Evolutionary conservation across 2,113 vertebrate species (phyloP).

Genomic region (Verasper variegatus): DNA sequence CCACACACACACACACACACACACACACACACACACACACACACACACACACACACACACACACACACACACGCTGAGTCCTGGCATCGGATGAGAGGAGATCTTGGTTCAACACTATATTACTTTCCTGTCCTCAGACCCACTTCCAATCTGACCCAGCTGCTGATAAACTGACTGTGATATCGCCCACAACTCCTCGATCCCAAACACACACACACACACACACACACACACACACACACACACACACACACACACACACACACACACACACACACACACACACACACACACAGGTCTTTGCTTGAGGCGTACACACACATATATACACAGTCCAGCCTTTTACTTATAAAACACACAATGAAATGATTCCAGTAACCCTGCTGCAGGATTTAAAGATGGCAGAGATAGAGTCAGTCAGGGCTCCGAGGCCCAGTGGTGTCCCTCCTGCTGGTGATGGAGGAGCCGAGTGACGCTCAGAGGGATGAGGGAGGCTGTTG

Average conservation of each 20-base stretch:
- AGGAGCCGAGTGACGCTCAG: not conserved
- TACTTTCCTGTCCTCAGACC: constrained; percentile 65
- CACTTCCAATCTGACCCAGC: constrained; percentile 55
- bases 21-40: constrained; percentile 28
- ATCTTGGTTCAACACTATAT: constrained; percentile 63
- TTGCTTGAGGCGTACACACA: constrained; percentile 8
- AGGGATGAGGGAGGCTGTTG: constrained; percentile 22
- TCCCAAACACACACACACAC: constrained; percentile 14
- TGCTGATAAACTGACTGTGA: constrained; percentile 63
- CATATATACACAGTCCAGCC: constrained; percentile 12
- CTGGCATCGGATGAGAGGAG: constrained; percentile 57
- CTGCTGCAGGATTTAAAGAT: constrained; percentile 46
- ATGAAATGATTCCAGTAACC: constrained; percentile 25
- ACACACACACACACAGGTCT: not conserved
- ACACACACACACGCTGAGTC: too few species aligned
- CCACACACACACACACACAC: constrained; percentile 8
- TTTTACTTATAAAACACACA: constrained; percentile 36
- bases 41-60: too few species aligned
- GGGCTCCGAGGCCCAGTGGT: not conserved
- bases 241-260: too few species aligned
- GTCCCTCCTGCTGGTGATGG: not conserved
- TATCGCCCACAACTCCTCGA: constrained; percentile 13
- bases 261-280: too few species aligned
- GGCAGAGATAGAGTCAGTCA: constrained; percentile 7
- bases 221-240: not conserved